Evolutionary conservation across 2,797 vertebrate species (phyloP), one percentile per base, ranked within the genome.

Genomic region (Acrocephalus scirpaceus): DNA sequence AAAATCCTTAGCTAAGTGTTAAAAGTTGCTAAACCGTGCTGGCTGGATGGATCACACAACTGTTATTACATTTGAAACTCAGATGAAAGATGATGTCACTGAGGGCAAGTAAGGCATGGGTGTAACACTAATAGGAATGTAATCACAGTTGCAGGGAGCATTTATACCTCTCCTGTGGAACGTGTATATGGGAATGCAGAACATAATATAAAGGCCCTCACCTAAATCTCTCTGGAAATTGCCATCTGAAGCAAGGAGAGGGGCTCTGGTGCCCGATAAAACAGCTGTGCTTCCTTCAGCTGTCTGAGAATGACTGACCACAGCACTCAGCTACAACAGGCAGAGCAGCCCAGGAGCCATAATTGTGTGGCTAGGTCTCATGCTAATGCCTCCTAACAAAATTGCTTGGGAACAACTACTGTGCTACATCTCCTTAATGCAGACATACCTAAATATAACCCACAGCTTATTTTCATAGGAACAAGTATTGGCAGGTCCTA

Each of bases 11-110:
- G 74, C 51, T 92, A 75, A 78, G 71, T 57, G 56, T 70, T 86
- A 91, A 76, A 96, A 96, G 92, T 78, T 85, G 92, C 85, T 82
- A 76, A 88, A 93, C 96, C 76, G 92, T 76, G 84, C 94, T 82
- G 89, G 62, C 96, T 91, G 95, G 95, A 93, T 95, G 81, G 94
- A 87, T 93, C 84, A 73, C 86, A 75, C 3, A 10, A 81, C 44
- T 78, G 58, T 78, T 86, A 89, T 40, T 92, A 66, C 64, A 82
- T 92, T 75, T 94, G 77, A 84, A 95, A 94, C 80, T 84, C 60
- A 86, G 57, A 93, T 57, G 79, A 84, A 86, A 48, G 69, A 60
- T 95, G 94, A 96, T 88, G 76, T 90, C 86, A 96, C 76, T 22
- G 61, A 94, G 84, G 80, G 40, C 77, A 95, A 51, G 83, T 16